phyloP scores from a whole-genome alignment of 2,113 vertebrate genomes.

The Cariama cristata region DNA sequence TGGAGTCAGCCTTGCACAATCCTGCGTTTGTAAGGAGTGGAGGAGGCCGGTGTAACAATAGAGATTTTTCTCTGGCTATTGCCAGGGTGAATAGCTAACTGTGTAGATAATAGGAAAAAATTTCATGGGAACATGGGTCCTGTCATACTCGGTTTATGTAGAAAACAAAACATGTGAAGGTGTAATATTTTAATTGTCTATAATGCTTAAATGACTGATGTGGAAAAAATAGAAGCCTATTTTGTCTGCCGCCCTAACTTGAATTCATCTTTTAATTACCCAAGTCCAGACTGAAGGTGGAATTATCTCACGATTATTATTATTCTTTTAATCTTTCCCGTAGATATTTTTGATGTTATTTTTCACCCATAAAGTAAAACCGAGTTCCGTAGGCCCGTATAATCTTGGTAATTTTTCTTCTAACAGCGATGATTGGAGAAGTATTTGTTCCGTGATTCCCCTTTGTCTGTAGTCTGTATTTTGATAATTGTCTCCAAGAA shows the following conservation, averaged over 20 bases:
- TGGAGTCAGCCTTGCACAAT: neutral
- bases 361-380: neutral
- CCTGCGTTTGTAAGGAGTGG: neutral
- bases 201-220: neutral
- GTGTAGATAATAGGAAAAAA: neutral
- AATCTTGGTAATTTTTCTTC: neutral
- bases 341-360: neutral
- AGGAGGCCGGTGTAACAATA: neutral
- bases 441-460: neutral
- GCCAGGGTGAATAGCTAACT: neutral
- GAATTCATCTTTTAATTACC: neutral
- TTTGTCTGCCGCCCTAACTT: neutral
- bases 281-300: neutral
- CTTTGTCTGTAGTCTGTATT: neutral
- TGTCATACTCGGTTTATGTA: neutral
- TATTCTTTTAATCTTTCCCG: neutral
- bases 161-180: neutral
- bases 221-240: neutral
- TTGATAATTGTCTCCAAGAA: neutral
- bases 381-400: rapidly evolving
- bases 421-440: neutral
- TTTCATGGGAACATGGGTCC: neutral
- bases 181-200: neutral
- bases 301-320: neutral
- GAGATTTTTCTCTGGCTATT: neutral